Percentiles rank a stretch among this genome's conserved stretches.
phyloP scores from a whole-genome alignment of 2,113 vertebrate genomes.

The Neogale vison region DNA sequence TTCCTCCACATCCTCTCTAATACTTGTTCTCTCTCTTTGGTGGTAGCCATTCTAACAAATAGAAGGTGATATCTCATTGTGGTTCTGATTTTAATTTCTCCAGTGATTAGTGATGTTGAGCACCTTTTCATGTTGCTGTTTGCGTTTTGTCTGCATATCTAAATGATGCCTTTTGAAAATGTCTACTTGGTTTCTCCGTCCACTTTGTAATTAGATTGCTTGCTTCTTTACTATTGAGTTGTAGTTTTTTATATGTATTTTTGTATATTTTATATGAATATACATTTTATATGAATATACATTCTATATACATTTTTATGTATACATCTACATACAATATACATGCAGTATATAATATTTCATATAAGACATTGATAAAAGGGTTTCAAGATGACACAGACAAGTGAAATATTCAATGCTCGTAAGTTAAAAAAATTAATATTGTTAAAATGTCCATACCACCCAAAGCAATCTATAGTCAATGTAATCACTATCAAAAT shows the following conservation, averaged over 20 bases:
- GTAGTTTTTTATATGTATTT: neutral
- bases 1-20: neutral
- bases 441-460: neutral
- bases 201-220: neutral
- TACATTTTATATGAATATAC: neutral
- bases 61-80: neutral
- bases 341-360: neutral
- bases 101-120: neutral
- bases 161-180: neutral
- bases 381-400: neutral
- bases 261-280: neutral
- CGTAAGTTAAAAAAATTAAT: neutral
- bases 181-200: neutral
- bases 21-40: neutral
- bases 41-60: neutral
- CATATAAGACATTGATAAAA: neutral
- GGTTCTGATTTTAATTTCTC: neutral
- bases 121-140: neutral
- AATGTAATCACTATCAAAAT: neutral
- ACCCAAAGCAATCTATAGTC: neutral
- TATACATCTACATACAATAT: neutral
- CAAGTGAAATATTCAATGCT: neutral
- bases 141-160: neutral
- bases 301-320: neutral
- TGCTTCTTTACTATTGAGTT: neutral